Evolutionary conservation across 2,797 vertebrate genomes (phyloP), one percentile per base, ranked within the genome.

Genomic region (Cuculus canorus): DNA sequence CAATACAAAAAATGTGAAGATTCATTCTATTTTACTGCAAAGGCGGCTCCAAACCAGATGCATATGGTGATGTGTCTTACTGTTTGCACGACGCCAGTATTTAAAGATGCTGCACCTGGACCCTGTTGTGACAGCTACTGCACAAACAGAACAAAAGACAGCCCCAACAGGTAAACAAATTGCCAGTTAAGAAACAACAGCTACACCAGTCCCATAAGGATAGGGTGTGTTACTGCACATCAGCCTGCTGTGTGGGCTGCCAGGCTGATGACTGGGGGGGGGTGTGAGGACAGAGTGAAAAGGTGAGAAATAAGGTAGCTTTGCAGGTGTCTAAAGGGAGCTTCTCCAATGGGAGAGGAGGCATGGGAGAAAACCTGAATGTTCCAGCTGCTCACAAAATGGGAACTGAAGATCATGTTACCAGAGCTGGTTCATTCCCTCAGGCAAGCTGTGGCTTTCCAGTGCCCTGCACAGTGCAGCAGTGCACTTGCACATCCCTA

Each of bases 221-320:
- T 64, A 59, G 59, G 23, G 15, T 56, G 30, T 3, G 2, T 21
- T 1, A 0, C 16, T 83, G 45, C 35, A 33, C 19, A 33, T 65
- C 54, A 45, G 53, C 65, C 65, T 48, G 19, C 9, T 2, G 2
- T 7, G 10, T 28, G 48, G n/a, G 57, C 65, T 88, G 43, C 19
- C 1, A 1, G 24, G 35, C 43, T 91, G 27, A 10, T 7, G 4
- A n/a, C 60, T 7, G 2, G 47, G 30, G 39, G 82, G 22, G 43
- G 5, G 1, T 0, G 0, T n/a, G 48, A 73, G n/a, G 35, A 28
- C 13, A 76, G 39, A n/a, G 2, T 50, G 68, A 63, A 76, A 84
- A 72, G 32, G 48, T 10, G 4, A 79, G 13, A 86, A 70, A 81
- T 16, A 7, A 75, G 18, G 11, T 32, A 35, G 16, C 25, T 75